Evolutionary conservation across 2,113 vertebrate genomes (phyloP), one percentile per base, ranked within the genome.

Genomic region (Oostethus manadensis): DNA sequence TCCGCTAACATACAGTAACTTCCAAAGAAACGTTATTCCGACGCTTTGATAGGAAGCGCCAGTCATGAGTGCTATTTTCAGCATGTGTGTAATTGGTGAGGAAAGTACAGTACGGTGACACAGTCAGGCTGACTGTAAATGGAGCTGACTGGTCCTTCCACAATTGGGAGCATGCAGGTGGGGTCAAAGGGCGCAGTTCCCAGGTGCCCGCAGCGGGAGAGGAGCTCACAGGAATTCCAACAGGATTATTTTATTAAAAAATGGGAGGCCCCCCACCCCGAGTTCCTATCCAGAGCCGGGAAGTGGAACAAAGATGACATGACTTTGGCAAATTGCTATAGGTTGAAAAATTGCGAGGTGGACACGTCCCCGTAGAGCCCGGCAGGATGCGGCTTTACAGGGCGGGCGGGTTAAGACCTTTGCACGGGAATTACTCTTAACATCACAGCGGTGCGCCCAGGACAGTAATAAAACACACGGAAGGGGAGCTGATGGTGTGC

Each of bases 191-290:
- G 48, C 40, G 63, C 4, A 13, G 44, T 72, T 69, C 76, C 58
- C 60, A 70, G 76, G 74, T 78, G 70, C 65, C 62, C 85, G 62
- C 85, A 84, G 82, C 76, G 79, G 79, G 85, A 82, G 64, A 76
- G 70, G 48, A 42, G 70, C 66, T 78, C 59, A 62, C 42, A 43
- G 13, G 77, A 79, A 83, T 83, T 86, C 82, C 82, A 76, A 56
- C 4, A 4, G 79, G 83, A 87, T 85, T 87, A 85, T 82, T 81
- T 79, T 38, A 83, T 84, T 79, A 82, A 73, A 29, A 63, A 64
- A 66, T 47, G 69, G 26, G 64, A 58, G 53, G 38, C 11, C 38
- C 38, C 60, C n/a, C 29, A 33, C 29, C 55, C 18, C 13, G 20
- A 53, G 42, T 60, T 70, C 65, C 26, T 40, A 49, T 50, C 66